These are phyloP conservation scores for Cyclura pinguis DNA, from an alignment of 2,797 vertebrate species.

Conservation along the genomic window DNA sequence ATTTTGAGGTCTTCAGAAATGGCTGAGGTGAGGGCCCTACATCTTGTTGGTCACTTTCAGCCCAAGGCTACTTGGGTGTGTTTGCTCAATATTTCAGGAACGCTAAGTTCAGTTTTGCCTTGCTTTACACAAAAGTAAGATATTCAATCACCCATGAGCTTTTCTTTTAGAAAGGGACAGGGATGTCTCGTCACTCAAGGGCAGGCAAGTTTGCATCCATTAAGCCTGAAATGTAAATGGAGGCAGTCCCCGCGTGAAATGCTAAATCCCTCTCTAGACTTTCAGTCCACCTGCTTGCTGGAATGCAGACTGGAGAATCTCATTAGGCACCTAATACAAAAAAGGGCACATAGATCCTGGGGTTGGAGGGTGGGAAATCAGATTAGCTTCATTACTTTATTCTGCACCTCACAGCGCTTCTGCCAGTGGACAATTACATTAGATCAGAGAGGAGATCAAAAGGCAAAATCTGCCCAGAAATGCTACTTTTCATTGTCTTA, in stretches of 20 bases:
- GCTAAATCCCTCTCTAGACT: slow-evolving; percentile 65
- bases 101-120: slow-evolving; percentile 14
- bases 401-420: slow-evolving; percentile 93
- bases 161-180: slow-evolving; percentile 75
- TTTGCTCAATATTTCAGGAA: background rate
- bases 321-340: slow-evolving; percentile 99
- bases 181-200: slow-evolving; percentile 87
- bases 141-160: slow-evolving; percentile 40
- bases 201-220: slow-evolving; percentile 91
- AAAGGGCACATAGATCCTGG: slow-evolving; percentile 93
- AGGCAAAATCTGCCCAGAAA: slow-evolving; percentile 86
- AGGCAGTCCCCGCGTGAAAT: slow-evolving; percentile 86
- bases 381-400: slow-evolving; percentile 98
- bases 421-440: slow-evolving; percentile 97
- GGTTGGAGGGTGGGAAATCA: slow-evolving; percentile 91
- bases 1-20: background rate
- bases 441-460: slow-evolving; percentile 94
- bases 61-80: background rate
- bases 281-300: slow-evolving; percentile 84
- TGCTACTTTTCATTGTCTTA: slow-evolving; percentile 71
- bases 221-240: slow-evolving; percentile 97
- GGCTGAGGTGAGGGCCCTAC: background rate
- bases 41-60: background rate
- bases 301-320: slow-evolving; percentile 90
- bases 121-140: slow-evolving; percentile 16